Conservation (phyloP, 2,113 vertebrate genomes). For the Progne subis region DNA sequence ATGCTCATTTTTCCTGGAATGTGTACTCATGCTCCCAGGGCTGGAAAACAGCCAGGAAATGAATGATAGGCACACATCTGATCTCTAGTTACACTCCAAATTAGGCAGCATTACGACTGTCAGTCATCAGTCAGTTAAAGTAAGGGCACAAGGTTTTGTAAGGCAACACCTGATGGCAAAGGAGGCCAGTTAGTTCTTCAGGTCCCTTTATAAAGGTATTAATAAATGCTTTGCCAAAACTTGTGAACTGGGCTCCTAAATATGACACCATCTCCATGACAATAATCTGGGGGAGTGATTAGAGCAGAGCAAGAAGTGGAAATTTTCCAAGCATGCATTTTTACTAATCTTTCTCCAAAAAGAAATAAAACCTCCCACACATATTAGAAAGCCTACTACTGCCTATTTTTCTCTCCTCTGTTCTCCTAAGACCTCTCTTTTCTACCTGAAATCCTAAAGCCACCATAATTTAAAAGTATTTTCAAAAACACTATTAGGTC, state of each 20-base stretch:
- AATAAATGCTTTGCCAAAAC: not conserved
- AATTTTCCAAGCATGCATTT: conserved; percentile 28
- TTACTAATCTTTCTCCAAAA: conserved; percentile 27
- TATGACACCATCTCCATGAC: conserved; percentile 28
- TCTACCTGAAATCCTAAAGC: not conserved
- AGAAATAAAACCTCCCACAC: conserved; percentile 28
- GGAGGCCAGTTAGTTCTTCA: not conserved
- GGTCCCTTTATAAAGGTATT: not conserved
- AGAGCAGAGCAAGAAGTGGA: conserved; percentile 5
- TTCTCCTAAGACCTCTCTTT: not conserved
- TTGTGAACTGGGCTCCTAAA: not conserved
- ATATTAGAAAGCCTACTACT: not conserved
- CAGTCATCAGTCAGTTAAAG: not conserved
- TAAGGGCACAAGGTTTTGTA: not conserved
- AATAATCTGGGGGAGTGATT: conserved; percentile 53
- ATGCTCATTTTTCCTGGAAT: not conserved
- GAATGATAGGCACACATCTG: not conserved
- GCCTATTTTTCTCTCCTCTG: not conserved
- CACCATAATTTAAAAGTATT: not conserved
- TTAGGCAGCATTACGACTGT: not conserved
- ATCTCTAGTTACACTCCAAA: not conserved
- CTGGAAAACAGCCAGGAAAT: not conserved
- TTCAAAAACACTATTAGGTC: not conserved
- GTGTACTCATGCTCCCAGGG: not conserved
- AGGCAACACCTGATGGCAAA: not conserved